phyloP scores from a whole-genome alignment of 2,797 vertebrate species.

The Lagorchestes hirsutus region DNA sequence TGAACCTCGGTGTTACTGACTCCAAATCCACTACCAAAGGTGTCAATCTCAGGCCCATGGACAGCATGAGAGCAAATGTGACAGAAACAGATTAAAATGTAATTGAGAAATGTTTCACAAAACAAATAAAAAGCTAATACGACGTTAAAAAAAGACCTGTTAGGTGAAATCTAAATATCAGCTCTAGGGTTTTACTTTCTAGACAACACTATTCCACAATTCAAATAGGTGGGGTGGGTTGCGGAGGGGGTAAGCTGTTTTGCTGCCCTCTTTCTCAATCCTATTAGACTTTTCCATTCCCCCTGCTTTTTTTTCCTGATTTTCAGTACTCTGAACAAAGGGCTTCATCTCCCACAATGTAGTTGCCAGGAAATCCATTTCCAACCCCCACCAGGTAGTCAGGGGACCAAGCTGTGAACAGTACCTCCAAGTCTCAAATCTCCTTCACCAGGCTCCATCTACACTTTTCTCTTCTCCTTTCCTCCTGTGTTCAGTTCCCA shows the following conservation, averaged over 20 bases:
- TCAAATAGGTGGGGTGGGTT: background rate
- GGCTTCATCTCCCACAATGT: background rate
- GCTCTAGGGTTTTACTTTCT: background rate
- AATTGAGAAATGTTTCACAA: background rate
- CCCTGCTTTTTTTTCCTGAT: background rate
- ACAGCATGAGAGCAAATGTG: background rate
- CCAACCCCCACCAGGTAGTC: background rate
- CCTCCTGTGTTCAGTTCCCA: background rate
- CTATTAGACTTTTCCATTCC: background rate
- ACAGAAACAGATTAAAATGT: background rate
- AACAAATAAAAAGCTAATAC: background rate
- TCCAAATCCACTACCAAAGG: background rate
- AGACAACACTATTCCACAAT: background rate
- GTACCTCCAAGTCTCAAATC: background rate
- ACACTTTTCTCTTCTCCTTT: background rate
- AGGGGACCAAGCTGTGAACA: background rate
- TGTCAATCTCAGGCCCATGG: background rate
- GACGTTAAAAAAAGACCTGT: background rate
- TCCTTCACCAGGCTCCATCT: accelerated
- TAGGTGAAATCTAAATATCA: background rate
- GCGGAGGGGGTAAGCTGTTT: background rate
- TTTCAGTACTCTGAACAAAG: background rate
- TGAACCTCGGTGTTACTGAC: background rate
- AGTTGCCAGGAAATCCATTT: background rate
- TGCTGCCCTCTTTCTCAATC: background rate